A percentile compares a stretch with the other conserved stretches of the same genome.
phyloP scores from a whole-genome alignment of 2,888 invertebrate species.

The Amphipoea lucens region DNA sequence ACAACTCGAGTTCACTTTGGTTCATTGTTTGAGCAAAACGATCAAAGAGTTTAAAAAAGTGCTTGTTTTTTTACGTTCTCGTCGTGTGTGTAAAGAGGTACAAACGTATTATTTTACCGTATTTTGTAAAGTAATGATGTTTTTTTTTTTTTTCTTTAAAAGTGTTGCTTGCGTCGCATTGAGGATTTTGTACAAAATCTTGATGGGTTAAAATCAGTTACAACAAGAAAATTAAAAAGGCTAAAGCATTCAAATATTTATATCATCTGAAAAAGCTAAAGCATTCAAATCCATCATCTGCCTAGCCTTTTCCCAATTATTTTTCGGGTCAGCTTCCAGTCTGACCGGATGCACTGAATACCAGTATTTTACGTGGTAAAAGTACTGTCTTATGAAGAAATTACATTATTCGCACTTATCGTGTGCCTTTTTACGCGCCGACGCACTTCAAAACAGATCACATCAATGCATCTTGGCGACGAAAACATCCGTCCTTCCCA shows the following conservation, averaged over 20 bases:
- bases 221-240: too few species aligned
- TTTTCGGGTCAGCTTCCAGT: too few species aligned
- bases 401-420: background rate
- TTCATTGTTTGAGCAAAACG: conserved; percentile 5
- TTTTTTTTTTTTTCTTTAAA: background rate
- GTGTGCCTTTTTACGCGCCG: too few species aligned
- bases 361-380: too few species aligned
- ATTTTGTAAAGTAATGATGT: background rate
- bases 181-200: background rate
- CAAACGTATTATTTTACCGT: conserved; percentile 11
- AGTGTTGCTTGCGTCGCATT: background rate
- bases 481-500: background rate
- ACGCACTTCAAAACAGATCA: background rate
- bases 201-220: background rate
- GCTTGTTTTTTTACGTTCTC: conserved; percentile 16
- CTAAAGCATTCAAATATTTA: background rate
- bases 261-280: too few species aligned
- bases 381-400: background rate
- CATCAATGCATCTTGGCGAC: background rate
- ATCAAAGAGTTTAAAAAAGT: background rate
- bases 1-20: background rate
- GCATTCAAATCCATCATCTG: background rate
- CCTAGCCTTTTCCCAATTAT: background rate
- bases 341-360: too few species aligned
- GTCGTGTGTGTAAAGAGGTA: conserved; percentile 7